These are phyloP conservation scores for Ciconia stormi DNA, from an alignment of 2,113 vertebrate species.

Conservation along the genomic window DNA sequence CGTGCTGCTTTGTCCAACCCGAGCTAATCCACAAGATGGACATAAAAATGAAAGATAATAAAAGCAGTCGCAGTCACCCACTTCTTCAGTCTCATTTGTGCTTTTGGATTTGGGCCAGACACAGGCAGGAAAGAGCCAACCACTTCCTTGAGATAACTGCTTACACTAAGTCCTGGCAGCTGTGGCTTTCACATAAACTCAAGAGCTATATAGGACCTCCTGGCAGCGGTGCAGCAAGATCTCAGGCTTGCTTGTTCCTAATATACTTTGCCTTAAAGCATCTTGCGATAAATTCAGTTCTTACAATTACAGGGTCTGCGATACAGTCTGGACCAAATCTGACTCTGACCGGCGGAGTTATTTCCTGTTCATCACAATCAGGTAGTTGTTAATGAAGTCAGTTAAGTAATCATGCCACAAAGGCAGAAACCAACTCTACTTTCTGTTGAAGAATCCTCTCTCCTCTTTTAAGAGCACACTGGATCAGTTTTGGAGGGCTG, in stretches of 20 bases:
- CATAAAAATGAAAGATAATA: not conserved
- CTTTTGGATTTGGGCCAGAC: not conserved
- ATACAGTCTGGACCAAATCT: not conserved
- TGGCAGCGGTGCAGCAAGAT: not conserved
- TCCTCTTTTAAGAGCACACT: not conserved
- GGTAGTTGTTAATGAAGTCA: not conserved
- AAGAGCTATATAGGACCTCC: not conserved
- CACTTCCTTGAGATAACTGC: not conserved
- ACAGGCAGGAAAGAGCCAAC: not conserved
- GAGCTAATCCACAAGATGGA: not conserved
- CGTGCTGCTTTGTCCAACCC: not conserved
- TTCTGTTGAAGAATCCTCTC: not conserved
- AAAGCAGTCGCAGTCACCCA: not conserved
- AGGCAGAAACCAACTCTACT: not conserved
- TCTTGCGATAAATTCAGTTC: not conserved
- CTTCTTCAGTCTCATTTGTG: not conserved
- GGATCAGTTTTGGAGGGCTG: not conserved
- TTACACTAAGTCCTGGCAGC: not conserved
- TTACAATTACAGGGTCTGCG: not conserved
- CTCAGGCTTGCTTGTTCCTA: not conserved
- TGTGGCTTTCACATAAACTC: not conserved
- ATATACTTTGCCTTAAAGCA: not conserved
- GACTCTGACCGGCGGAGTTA: not conserved
- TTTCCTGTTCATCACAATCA: not conserved
- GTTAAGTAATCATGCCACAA: not conserved